Evolutionary conservation across 1,140 invertebrate genomes (phyloP).

Genomic region (Aphaenogaster ashmeadi): DNA sequence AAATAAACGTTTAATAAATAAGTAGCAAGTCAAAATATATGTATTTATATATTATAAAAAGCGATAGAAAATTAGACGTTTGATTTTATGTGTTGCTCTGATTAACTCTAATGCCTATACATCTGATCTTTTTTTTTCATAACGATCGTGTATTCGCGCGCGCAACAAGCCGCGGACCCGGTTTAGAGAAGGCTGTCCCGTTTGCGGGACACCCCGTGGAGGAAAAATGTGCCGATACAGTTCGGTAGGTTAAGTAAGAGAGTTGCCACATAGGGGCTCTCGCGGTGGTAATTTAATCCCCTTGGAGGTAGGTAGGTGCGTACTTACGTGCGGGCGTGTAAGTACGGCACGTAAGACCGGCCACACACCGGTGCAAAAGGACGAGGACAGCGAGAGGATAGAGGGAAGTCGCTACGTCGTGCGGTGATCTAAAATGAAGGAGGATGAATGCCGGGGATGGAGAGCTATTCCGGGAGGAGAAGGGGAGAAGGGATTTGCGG

Average conservation of each 20-base stretch:
- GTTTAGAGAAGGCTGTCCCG: conserved; percentile 55
- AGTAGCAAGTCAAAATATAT: neutral
- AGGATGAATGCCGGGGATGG: conserved; percentile 15
- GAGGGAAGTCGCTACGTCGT: conserved; percentile 33
- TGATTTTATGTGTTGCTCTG: conserved; percentile 6
- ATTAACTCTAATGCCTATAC: neutral
- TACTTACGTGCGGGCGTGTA: conserved; percentile 70
- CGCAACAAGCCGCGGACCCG: conserved; percentile 24
- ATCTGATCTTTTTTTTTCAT: neutral
- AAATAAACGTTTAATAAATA: neutral
- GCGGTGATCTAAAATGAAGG: conserved; percentile 46
- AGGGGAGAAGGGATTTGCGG: neutral
- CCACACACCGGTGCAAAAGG: conserved; percentile 57
- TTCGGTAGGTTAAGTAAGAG: conserved; percentile 80
- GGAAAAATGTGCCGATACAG: conserved; percentile 78
- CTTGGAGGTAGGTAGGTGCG: conserved; percentile 75
- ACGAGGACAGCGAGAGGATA: conserved; percentile 58
- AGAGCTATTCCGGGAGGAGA: neutral
- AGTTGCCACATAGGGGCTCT: conserved; percentile 78
- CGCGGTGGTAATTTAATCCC: conserved; percentile 78
- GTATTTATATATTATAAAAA: neutral
- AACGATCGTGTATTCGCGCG: conserved; percentile 31
- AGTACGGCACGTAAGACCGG: conserved; percentile 71
- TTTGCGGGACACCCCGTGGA: conserved; percentile 72
- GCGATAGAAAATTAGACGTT: neutral